These are phyloP conservation scores for Rhynchopsitta pachyrhyncha DNA, from an alignment of 2,113 vertebrate species.

Conservation along the genomic window DNA sequence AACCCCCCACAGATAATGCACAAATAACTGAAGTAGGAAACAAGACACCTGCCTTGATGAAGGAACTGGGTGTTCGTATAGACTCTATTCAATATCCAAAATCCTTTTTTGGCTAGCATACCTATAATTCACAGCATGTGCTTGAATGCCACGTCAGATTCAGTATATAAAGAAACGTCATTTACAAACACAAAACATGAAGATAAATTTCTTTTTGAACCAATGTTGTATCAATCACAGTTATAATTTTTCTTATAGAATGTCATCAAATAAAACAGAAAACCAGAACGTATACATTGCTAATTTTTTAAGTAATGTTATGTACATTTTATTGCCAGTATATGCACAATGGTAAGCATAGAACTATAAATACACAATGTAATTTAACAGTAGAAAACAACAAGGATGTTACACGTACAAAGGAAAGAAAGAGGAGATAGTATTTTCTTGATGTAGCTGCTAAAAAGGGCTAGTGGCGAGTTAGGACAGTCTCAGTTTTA, in stretches of 20 bases:
- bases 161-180: not conserved
- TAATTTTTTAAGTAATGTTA: slow-evolving; percentile 80
- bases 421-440: slow-evolving; percentile 68
- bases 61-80: not conserved
- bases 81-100: not conserved
- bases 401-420: slow-evolving; percentile 80
- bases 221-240: not conserved
- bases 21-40: not conserved
- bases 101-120: not conserved
- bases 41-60: not conserved
- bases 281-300: slow-evolving; percentile 54
- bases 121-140: not conserved
- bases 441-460: slow-evolving; percentile 66
- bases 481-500: slow-evolving; percentile 71
- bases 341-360: slow-evolving; percentile 92
- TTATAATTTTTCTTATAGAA: not conserved
- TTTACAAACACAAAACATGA: not conserved
- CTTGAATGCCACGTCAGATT: not conserved
- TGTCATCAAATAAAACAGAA: slow-evolving; percentile 61
- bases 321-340: slow-evolving; percentile 97
- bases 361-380: slow-evolving; percentile 94
- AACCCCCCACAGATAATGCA: not conserved
- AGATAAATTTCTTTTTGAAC: not conserved
- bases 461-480: slow-evolving; percentile 64
- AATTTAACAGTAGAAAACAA: slow-evolving; percentile 87